Evolutionary conservation across 2,888 invertebrate species (phyloP).

Genomic region (Chirona hameri): DNA sequence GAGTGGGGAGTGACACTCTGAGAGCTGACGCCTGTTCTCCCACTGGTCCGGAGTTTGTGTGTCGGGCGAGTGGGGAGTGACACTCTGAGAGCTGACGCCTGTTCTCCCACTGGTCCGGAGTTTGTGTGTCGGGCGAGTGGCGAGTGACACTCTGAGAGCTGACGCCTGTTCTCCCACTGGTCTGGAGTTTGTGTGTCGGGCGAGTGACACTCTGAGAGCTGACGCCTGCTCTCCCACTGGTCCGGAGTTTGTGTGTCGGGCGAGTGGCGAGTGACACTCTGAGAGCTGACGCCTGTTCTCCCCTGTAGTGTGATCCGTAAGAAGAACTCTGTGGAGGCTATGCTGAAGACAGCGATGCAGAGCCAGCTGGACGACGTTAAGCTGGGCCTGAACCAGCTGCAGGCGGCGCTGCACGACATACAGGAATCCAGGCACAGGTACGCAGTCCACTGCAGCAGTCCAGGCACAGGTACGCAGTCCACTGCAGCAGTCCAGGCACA

Average conservation of each 20-base stretch:
- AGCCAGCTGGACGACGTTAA: slow-evolving; percentile 95
- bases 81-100: not conserved
- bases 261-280: not conserved
- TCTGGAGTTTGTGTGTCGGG: not conserved
- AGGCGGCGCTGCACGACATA: slow-evolving; percentile 79
- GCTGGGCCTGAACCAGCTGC: slow-evolving; percentile 84
- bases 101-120: not conserved
- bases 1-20: not conserved
- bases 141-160: not conserved
- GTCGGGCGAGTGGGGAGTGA: not conserved
- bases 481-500: slow-evolving; percentile 52
- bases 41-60: not conserved
- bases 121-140: not conserved
- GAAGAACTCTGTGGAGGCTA: slow-evolving; percentile 87
- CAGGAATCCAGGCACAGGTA: slow-evolving; percentile 45
- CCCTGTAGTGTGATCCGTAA: slow-evolving; percentile 59
- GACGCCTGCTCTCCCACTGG: not conserved
- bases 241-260: not conserved
- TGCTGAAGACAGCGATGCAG: slow-evolving; percentile 97
- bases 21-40: not conserved
- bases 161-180: not conserved
- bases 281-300: not conserved
- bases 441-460: too few species aligned
- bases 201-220: not conserved
- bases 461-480: not conserved